Conservation (phyloP, 1,140 invertebrate genomes). For the Dryas iulia region DNA sequence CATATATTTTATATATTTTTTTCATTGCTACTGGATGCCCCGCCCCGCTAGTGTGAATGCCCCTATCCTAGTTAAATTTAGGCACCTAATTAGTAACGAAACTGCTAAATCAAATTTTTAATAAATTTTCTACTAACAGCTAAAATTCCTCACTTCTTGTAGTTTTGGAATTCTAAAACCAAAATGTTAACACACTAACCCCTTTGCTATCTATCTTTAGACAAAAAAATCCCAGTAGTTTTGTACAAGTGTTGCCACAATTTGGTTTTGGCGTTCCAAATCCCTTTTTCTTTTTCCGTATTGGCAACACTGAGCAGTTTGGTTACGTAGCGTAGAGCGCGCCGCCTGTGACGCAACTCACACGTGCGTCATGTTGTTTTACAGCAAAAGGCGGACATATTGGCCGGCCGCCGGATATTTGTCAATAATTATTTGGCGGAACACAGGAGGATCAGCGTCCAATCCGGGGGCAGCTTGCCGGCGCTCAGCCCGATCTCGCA, state of each 20-base stretch:
- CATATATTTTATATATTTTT: slow-evolving; percentile 58
- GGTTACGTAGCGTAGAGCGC: slow-evolving; percentile 35
- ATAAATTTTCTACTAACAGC: slow-evolving; percentile 52
- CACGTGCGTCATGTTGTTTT: slow-evolving; percentile 73
- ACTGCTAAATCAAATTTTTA: slow-evolving; percentile 62
- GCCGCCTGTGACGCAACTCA: slow-evolving; percentile 50
- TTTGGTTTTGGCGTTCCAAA: slow-evolving; percentile 58
- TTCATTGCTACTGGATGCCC: slow-evolving; percentile 75
- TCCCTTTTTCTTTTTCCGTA: slow-evolving; percentile 43
- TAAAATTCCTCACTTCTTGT: slow-evolving; percentile 53
- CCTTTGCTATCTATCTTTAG: neutral
- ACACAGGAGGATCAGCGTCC: slow-evolving; percentile 80
- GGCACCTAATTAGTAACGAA: slow-evolving; percentile 69
- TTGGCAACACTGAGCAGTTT: slow-evolving; percentile 53
- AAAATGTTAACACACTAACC: slow-evolving; percentile 26
- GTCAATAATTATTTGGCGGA: slow-evolving; percentile 82
- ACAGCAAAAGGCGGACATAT: slow-evolving; percentile 81
- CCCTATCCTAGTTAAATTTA: slow-evolving; percentile 68
- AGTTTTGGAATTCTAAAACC: slow-evolving; percentile 68
- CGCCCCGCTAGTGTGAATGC: slow-evolving; percentile 76
- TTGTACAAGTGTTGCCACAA: neutral
- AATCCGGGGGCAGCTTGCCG: slow-evolving; percentile 75
- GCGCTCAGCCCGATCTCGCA: slow-evolving; percentile 76
- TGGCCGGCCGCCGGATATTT: slow-evolving; percentile 80
- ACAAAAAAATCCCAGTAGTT: neutral